Conservation (phyloP, 2,113 vertebrate genomes). For the Charadrius vociferus region DNA sequence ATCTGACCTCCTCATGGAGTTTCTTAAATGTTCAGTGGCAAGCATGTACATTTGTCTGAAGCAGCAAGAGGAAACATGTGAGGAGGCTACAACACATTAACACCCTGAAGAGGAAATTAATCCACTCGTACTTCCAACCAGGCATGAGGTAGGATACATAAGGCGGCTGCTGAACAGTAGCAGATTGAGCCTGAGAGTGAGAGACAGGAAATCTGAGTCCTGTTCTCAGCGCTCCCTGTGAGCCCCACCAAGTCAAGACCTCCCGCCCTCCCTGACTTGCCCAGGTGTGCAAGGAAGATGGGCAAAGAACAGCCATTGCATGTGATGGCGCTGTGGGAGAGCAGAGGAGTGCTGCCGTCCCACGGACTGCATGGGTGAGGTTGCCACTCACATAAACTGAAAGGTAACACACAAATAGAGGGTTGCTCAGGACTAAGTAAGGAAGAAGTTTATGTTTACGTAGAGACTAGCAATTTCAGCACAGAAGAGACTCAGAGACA, state of each 20-base stretch:
- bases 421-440: neutral
- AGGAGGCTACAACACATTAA: neutral
- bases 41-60: neutral
- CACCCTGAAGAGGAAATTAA: neutral
- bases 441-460: neutral
- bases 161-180: neutral
- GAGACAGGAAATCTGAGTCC: neutral
- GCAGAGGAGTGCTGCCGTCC: neutral
- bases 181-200: neutral
- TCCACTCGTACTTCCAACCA: neutral
- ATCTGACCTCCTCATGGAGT: neutral
- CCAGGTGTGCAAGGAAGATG: neutral
- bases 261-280: neutral
- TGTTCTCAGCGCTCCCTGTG: neutral
- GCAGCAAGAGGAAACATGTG: neutral
- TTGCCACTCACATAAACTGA: accelerated
- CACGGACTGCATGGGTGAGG: neutral
- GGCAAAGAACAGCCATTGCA: neutral
- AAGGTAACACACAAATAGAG: neutral
- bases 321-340: accelerated
- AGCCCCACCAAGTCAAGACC: neutral
- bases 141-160: neutral
- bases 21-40: neutral
- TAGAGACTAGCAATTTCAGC: neutral
- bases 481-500: neutral